Base-by-base conservation (phyloP, 2,888 invertebrate genomes). In the Ochropleura plecta region DNA sequence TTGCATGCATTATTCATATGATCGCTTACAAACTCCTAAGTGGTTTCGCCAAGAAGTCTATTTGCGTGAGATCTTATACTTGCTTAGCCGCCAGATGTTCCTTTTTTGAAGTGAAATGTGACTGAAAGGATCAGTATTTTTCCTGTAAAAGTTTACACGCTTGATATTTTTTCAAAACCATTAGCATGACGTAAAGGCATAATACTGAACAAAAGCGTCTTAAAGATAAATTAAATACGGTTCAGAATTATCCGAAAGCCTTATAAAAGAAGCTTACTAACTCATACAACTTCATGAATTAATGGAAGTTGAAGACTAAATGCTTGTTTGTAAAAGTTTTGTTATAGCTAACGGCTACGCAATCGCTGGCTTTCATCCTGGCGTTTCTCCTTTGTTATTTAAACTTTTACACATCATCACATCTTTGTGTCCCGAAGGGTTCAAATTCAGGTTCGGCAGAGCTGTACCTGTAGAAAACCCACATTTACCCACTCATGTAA, bases 261-360 rank as follows among this genome's bases (percentile, higher is more conserved):
- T 63, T 78, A 49, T 51, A 78, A 20, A 46, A 63, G n/a, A 44
- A 49, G 44, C 53, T 63, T 78, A 44, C n/a, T 70, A 70, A 63
- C 53, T 78, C 70, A 14, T 62, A 70, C 18, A 76, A 78, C 62
- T 78, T 76, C 18, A 40, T 78, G 44, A 76, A 63, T 77, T 76
- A 77, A 55, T 67, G 20, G 46, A 67, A 60, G 40, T 67, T 18
- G 46, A 67, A 60, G 40, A 44, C 42, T 68, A 68, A 77, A 77
- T 57, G 44, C 44, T 62, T 51, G 20, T 70, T 63, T 70, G 44
- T 20, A 51, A 46, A 78, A 70, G 70, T 78, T 76, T n/a, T 78
- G 42, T 16, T 14, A 18, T 53, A 78, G n/a, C 55, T 63, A 49
- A 55, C 12, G 44, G 40, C 20, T 63, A 70, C 49, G n/a, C 44